phyloP scores from a whole-genome alignment of 1,140 invertebrate genomes.

The Zelostemma sp. region DNA sequence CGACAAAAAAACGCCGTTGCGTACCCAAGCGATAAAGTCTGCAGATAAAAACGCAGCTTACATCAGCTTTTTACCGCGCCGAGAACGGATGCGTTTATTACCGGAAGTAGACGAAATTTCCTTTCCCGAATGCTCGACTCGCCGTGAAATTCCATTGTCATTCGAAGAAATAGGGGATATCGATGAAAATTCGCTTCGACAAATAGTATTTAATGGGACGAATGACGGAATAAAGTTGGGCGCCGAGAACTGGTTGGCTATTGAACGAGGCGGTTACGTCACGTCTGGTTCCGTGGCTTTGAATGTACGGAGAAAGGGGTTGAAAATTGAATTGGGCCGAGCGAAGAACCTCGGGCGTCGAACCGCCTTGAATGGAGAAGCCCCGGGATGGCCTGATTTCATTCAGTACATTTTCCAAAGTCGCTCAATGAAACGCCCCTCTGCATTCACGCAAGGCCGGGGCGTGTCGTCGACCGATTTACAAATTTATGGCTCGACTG shows the following conservation, averaged over 20 bases:
- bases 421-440: slow-evolving; percentile 51
- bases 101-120: slow-evolving; percentile 21
- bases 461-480: slow-evolving; percentile 47
- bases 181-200: too few species aligned
- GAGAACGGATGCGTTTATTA: slow-evolving; percentile 31
- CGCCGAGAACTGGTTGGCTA: neutral
- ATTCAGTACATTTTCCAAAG: slow-evolving; percentile 49
- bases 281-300: neutral
- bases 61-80: neutral
- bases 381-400: slow-evolving; percentile 58
- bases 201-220: too few species aligned
- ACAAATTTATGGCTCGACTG: slow-evolving; percentile 44
- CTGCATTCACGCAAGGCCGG: slow-evolving; percentile 35
- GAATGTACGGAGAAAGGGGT: slow-evolving; percentile 23
- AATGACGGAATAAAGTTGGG: too few species aligned
- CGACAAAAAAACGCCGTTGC: neutral
- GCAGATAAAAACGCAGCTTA: too few species aligned
- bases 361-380: slow-evolving; percentile 42
- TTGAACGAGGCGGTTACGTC: slow-evolving; percentile 4
- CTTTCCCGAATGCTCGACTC: slow-evolving; percentile 17
- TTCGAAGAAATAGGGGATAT: neutral
- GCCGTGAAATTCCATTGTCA: neutral
- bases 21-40: neutral
- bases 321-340: slow-evolving; percentile 39
- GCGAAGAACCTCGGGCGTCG: slow-evolving; percentile 32